Evolutionary conservation across 2,113 vertebrate genomes (phyloP), one percentile per base, ranked within the genome.

Genomic region (Casuarius casuarius): DNA sequence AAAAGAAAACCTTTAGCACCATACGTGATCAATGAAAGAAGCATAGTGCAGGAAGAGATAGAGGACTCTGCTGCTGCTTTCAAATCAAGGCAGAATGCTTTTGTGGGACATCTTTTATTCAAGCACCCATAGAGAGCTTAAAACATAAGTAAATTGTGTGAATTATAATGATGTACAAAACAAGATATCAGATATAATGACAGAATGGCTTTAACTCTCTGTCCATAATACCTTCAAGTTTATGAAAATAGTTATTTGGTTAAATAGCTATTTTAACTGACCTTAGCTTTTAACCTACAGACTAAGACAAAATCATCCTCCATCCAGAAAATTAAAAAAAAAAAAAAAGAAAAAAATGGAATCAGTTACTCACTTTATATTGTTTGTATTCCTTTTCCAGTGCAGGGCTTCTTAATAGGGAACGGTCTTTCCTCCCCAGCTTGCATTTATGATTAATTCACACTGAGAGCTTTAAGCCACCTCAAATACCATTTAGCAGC

Each of bases 401-500:
- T 65, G 31, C 28, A 79, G 79, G 26, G 40, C 17, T 94, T 79
- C 62, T 70, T 62, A 89, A 70, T 17, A 84, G 44, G 66, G 56
- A 84, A 95, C 76, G 22, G 66, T 29, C 35, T 95, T 94, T 94
- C 49, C 44, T 90, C 49, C 38, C 63, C 70, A n/a, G 84, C 82
- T 95, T 96, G 68, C 82, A 76, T 94, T 96, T 96, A 87, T 76
- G 84, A 95, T 95, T 94, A 95, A 96, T 85, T 89, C 91, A 94
- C 70, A 89, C 25, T 54, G 90, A 97, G 71, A 90, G 71, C 29
- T 87, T 89, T 82, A 95, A 92, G 78, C 92, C 95, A 96, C 71
- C 92, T 95, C 89, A 95, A 90, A 95, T 91, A 95, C 26, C 16
- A 48, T 3, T 49, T 35, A 94, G 84, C 71, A 96, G 87, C 62